Percentiles rank a stretch among this genome's conserved stretches.
These are phyloP conservation scores for Camponotus vicinus DNA, from an alignment of 1,140 invertebrate species.

Conservation along the genomic window DNA sequence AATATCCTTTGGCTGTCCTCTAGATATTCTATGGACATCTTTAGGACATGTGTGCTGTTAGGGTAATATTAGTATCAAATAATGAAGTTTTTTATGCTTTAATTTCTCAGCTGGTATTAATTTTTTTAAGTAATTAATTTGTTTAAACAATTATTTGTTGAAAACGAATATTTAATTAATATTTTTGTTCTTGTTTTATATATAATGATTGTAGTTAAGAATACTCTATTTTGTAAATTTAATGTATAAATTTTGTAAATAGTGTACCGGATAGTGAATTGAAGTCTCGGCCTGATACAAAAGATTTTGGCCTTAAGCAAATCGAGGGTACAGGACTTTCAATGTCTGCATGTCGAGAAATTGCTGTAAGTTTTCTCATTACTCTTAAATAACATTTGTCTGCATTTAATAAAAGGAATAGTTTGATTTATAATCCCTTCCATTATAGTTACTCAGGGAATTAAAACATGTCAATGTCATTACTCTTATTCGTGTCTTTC, in stretches of 20 bases:
- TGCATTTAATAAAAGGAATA: neutral
- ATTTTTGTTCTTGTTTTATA: neutral
- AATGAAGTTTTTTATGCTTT: neutral
- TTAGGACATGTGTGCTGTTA: too few species aligned
- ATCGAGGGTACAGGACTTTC: slow-evolving; percentile 99
- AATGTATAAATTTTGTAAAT: slow-evolving; percentile 37
- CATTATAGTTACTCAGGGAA: slow-evolving; percentile 95
- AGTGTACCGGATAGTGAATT: slow-evolving; percentile 85
- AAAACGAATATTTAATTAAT: neutral
- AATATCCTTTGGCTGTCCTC: too few species aligned
- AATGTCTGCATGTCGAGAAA: slow-evolving; percentile 99
- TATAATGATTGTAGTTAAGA: neutral
- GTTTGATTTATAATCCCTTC: slow-evolving; percentile 47
- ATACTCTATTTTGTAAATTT: neutral
- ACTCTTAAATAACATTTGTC: neutral
- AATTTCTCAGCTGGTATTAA: neutral
- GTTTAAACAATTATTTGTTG: neutral
- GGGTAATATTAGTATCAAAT: neutral
- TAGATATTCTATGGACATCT: too few species aligned
- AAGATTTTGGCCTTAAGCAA: slow-evolving; percentile 99
- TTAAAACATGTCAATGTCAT: slow-evolving; percentile 99
- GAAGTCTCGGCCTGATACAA: slow-evolving; percentile 89
- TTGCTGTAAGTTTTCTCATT: slow-evolving; percentile 92
- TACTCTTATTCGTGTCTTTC: slow-evolving; percentile 98
- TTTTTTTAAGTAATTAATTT: neutral